Base-by-base conservation (phyloP, 2,113 vertebrate species). In the Lampris megalopsis region DNA sequence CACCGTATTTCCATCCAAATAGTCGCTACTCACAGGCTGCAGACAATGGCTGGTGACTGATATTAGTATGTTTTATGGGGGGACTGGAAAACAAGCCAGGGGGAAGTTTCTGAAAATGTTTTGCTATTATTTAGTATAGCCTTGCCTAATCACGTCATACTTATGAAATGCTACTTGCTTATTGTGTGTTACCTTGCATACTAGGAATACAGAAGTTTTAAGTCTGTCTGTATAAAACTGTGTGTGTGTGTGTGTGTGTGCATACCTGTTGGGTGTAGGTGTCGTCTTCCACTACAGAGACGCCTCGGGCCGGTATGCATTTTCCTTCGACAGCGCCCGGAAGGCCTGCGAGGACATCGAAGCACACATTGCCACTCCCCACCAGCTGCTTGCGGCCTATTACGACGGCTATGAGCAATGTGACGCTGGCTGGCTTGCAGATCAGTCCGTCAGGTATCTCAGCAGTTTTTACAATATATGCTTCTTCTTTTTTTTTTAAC, bases 261-360 rank as follows among this genome's bases (percentile, higher is more conserved):
- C 2, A 9, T 11, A 49, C 4, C 11, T 81, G 70, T 89, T 24
- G 57, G 71, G 36, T 79, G 0, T 80, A 99, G 98, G 98, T 48
- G 97, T 98, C 8, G 97, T 99, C 40, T 99, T 99, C 83, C 97
- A 97, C 75, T 98, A 99, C 86, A 95, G 97, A 42, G 95, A 97
- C 70, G 94, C 96, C 53, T 93, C 93, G 58, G 93, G 90, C 47
- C 96, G 97, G 38, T 98, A 99, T 0, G 94, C 95, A 1, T 97
- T 97, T 77, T 95, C 94, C 73, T 99, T 98, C 58, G 2, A 77
- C 0, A 88, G 91, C 73, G 97, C 97, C 0, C 95, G 85, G 86
- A 92, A 85, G 1, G 96, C 96, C 3, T 99, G 98, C 48, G 79
- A 93, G 72, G 86, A 92, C 47, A 95, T 97, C 0, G 96, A 96